These are phyloP conservation scores for Clusia tigrina DNA, from an alignment of 2,888 invertebrate genomes.

Conservation along the genomic window DNA sequence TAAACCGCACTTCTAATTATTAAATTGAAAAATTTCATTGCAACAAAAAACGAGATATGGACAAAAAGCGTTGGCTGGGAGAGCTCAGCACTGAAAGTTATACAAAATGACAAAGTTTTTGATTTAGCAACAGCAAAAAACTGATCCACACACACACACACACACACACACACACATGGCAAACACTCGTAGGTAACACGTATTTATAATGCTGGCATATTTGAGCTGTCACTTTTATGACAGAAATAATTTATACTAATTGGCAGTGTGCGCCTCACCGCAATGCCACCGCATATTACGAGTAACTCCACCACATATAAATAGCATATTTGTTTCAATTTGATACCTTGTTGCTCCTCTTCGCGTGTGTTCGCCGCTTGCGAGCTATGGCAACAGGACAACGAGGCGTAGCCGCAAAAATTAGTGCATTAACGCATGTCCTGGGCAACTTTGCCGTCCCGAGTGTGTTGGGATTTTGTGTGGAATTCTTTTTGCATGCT, in stretches of 20 bases:
- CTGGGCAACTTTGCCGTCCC: neutral
- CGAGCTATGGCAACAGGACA: no score
- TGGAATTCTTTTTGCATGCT: neutral
- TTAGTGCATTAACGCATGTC: neutral
- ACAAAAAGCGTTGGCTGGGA: no score
- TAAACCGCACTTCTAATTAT: neutral
- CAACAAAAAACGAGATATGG: no score
- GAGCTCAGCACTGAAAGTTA: no score
- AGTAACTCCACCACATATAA: neutral
- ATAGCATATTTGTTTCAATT: no score
- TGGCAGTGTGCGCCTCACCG: neutral
- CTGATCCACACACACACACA: neutral
- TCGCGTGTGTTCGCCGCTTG: no score
- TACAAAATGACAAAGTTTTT: no score
- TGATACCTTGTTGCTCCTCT: no score
- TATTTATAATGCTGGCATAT: neutral
- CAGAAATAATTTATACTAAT: neutral
- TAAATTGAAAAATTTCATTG: neutral
- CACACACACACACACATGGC: neutral
- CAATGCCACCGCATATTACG: neutral
- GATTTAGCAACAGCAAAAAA: no score
- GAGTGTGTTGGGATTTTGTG: neutral
- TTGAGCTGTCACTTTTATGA: neutral
- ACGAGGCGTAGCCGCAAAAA: neutral
- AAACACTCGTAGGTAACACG: no score